Base-by-base conservation (phyloP, 2,888 invertebrate genomes). In the Anodontia alba region DNA sequence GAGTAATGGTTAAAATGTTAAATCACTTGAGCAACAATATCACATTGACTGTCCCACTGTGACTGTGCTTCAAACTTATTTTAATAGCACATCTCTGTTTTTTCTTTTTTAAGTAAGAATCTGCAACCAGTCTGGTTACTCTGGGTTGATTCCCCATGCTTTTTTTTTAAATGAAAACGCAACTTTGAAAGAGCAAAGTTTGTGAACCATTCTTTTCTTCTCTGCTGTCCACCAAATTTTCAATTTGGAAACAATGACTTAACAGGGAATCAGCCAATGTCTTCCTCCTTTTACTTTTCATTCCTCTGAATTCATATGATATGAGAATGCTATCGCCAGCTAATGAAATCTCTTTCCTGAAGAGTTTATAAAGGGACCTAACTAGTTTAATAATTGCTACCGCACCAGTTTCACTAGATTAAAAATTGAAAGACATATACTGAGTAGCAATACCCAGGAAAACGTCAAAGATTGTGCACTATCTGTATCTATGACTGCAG, bases 381-480 rank as follows among this genome's bases (percentile, higher is more conserved):
- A 62, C 62, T 62, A 62, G 33, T 5, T 31, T 17, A 33, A 33
- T 17, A 33, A 33, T 12, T 62, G 62, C 62, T 62, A 62, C 62
- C 62, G 62, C 62, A 62, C 20, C 1, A 62, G 8, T 33, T 62
- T 20, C 62, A 62, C 62, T 70, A 54, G 49, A 78, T 78, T 72
- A 15, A 73, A 54, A 29, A 80, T 51, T 78, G 83, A 83, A 83
- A 83, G 80, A 83, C 80, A 76, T 33, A 80, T 42, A 51, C 69
- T 80, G 73, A 83, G 80, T 80, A 78, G 54, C 38, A 62, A 15
- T n/a, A 42, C 49, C 46, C 49, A 62, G 12, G 80, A 62, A 26
- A 54, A 42, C 43, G 54, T 49, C 49, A 76, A 33, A 43, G 76
- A 73, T 31, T 70, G 62, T 69, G 76, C 76, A 74, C 76, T 71